Evolutionary conservation across 2,888 invertebrate species (phyloP).

Genomic region (Cloeon dipterum): DNA sequence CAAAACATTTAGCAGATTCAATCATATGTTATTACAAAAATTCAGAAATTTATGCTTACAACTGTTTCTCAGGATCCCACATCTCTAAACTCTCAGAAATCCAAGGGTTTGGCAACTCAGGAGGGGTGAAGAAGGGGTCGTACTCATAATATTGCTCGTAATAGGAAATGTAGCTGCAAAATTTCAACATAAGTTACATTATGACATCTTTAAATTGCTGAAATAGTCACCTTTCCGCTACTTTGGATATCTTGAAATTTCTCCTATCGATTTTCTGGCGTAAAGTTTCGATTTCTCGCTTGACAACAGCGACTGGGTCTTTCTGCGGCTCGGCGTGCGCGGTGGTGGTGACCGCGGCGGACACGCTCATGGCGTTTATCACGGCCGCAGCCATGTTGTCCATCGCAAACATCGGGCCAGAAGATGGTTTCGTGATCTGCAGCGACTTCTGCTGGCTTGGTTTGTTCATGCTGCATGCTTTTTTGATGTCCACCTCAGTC

Average conservation of each 20-base stretch:
- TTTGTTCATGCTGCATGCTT: slow-evolving; percentile 42
- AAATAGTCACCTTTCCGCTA: slow-evolving; percentile 67
- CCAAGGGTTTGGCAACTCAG: slow-evolving; percentile 95
- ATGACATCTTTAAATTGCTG: not conserved
- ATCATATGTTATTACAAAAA: too few relatives aligned
- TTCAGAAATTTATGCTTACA: too few relatives aligned
- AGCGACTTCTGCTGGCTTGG: slow-evolving; percentile 6
- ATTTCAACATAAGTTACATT: slow-evolving; percentile 2
- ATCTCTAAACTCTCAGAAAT: slow-evolving; percentile 82
- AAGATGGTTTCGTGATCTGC: slow-evolving; percentile 8
- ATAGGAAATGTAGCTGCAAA: slow-evolving; percentile 56
- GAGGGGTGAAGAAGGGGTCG: slow-evolving; percentile 79
- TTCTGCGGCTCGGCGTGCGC: slow-evolving; percentile 5
- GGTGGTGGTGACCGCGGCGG: slow-evolving; percentile 3
- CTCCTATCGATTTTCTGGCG: slow-evolving; percentile 61
- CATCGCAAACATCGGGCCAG: slow-evolving; percentile 5
- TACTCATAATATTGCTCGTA: slow-evolving; percentile 93
- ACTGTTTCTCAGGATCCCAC: slow-evolving; percentile 90
- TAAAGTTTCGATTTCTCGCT: slow-evolving; percentile 37
- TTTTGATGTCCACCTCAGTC: slow-evolving; percentile 94
- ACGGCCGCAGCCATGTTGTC: slow-evolving; percentile 1
- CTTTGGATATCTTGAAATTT: slow-evolving; percentile 80
- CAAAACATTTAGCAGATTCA: too few relatives aligned
- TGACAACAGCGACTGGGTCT: not conserved
- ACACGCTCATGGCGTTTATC: not conserved